These are phyloP conservation scores for Laticauda laticaudata DNA, from an alignment of 2,113 vertebrate genomes.

Conservation along the genomic window DNA sequence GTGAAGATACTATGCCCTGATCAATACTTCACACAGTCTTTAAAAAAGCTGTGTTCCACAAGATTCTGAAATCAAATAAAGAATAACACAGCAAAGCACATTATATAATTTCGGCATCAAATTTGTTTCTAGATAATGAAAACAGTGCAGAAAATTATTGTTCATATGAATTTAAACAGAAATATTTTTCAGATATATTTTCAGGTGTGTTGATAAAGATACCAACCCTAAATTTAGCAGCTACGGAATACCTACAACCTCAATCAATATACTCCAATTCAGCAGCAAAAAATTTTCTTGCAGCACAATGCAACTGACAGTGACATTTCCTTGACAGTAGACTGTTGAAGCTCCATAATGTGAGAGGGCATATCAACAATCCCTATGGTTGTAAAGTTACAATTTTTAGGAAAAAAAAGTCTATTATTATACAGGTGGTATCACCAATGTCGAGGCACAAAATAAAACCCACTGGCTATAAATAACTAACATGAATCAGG, in stretches of 20 bases:
- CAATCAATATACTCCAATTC: neutral
- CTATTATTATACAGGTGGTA: neutral
- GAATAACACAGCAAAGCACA: neutral
- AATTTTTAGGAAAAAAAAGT: neutral
- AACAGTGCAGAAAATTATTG: neutral
- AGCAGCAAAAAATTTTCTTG: neutral
- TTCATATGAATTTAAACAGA: neutral
- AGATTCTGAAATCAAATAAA: neutral
- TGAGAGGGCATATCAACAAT: neutral
- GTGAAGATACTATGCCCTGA: slow-evolving; percentile 5
- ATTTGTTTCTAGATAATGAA: neutral
- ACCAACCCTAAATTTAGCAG: neutral
- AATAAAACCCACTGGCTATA: neutral
- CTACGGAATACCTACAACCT: neutral
- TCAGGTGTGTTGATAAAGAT: neutral
- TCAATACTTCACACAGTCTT: neutral
- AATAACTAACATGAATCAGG: neutral
- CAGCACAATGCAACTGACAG: neutral
- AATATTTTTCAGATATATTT: neutral
- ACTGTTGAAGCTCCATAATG: neutral
- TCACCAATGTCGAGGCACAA: neutral
- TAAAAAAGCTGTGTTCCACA: neutral
- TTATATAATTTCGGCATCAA: neutral
- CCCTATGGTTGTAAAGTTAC: neutral
- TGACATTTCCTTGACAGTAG: neutral